A percentile compares a stretch with the other conserved stretches of the same genome.
Conservation (phyloP, 2,888 invertebrate species). For the Pristionchus exspectatus region DNA sequence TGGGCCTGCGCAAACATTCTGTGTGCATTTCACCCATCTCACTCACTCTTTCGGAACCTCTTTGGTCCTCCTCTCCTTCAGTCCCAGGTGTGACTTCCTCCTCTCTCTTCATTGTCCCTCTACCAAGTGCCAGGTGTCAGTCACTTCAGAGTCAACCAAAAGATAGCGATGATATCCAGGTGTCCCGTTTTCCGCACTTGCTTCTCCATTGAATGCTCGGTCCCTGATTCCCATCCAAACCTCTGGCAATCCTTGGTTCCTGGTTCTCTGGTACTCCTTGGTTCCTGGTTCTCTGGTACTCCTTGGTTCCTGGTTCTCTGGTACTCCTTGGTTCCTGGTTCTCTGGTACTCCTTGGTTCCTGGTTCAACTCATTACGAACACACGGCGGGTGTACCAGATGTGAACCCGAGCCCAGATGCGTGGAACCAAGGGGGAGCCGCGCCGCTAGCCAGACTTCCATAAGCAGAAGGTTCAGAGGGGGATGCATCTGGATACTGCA, state of each 20-base stretch:
- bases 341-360: background rate
- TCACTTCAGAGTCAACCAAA: background rate
- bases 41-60: background rate
- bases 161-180: conserved; percentile 7
- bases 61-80: conserved; percentile 14
- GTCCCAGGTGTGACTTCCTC: conserved; percentile 1
- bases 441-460: conserved; percentile 4
- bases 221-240: no score
- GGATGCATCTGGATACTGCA: conserved; percentile 30
- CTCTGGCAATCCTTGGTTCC: no score
- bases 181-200: background rate
- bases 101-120: background rate
- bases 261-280: no score
- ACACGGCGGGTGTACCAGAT: conserved; percentile 15
- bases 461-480: conserved; percentile 26
- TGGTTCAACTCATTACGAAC: conserved; percentile 9
- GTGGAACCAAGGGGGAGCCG: conserved; percentile 13
- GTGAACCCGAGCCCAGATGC: conserved; percentile 10
- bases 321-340: background rate
- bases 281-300: no score
- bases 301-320: no score
- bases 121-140: conserved; percentile 22
- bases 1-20: conserved; percentile 29
- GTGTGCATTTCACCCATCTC: background rate
- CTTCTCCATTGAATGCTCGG: background rate